Evolutionary conservation across 1,140 invertebrate genomes (phyloP).

Genomic region (Cepaea nemoralis): DNA sequence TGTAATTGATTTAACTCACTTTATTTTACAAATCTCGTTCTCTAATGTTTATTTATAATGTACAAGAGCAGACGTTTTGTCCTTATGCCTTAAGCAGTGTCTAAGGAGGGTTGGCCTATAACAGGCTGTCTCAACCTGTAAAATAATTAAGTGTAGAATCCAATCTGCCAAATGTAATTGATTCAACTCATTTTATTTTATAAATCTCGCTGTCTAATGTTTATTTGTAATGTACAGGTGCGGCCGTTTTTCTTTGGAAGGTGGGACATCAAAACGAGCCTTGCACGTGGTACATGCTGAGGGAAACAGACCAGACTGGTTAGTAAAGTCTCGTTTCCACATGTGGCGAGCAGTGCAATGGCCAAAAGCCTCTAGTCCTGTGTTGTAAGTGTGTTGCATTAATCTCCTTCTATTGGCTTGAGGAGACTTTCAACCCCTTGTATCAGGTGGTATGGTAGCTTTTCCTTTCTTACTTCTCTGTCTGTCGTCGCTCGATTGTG

Average conservation of each 20-base stretch:
- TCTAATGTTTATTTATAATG: too few relatives aligned
- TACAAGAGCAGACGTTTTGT: too few relatives aligned
- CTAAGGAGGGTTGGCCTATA: too few relatives aligned
- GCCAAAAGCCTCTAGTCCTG: not conserved
- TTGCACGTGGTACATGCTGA: conserved; percentile 78
- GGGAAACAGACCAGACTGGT: conserved; percentile 78
- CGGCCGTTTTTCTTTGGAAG: conserved; percentile 84
- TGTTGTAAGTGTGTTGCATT: conserved; percentile 23
- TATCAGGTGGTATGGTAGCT: not conserved
- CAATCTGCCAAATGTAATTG: too few relatives aligned
- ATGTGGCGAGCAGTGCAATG: not conserved
- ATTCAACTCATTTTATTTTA: too few relatives aligned
- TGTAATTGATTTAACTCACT: too few relatives aligned
- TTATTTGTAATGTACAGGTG: conserved; percentile 77
- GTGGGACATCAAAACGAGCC: conserved; percentile 79
- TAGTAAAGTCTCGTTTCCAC: conserved; percentile 54
- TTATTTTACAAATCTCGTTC: too few relatives aligned
- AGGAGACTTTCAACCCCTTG: not conserved
- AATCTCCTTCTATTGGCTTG: not conserved
- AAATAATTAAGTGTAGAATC: too few relatives aligned
- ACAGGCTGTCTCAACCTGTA: too few relatives aligned
- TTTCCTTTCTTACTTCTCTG: not conserved
- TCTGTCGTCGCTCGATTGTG: too few relatives aligned
- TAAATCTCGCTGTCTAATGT: too few relatives aligned
- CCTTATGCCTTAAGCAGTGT: too few relatives aligned